Base-by-base conservation (phyloP, 2,888 invertebrate genomes). In the Drosophila silvestris region DNA sequence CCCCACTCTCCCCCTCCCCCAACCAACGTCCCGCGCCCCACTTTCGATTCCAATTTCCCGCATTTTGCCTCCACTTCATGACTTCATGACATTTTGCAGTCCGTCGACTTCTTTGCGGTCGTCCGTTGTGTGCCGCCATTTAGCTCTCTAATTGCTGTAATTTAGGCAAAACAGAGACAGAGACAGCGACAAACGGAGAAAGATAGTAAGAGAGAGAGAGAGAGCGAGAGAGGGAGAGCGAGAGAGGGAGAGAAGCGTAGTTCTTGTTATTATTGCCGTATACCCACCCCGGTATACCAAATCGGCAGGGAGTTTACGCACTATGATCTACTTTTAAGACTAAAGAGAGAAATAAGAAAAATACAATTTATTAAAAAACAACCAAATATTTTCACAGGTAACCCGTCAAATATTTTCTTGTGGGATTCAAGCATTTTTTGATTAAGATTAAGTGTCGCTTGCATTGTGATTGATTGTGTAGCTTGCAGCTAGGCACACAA, bases 111-210 rank as follows among this genome's bases (percentile, higher is more conserved):
- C 68, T 67, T 78, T 80, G 80, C 74, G 82, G 82, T 78, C 81
- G 68, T 75, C 71, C 79, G 77, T 81, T 81, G 58, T 77, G 54
- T 71, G 63, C 66, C 61, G 57, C 68, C 71, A 68, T 78, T 64
- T 72, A 64, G 61, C 62, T 77, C 70, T 81, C 70, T 83, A 83
- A 82, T 85, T 85, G 78, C 78, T 70, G 78, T 74, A 67, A 72
- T 78, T 82, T 60, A 66, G 37, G 44, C 41, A 56, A 60, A 52
- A 47, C 51, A 41, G 53, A 26, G 50, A 35, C 28, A n/a, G 50
- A 41, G 22, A 47, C 41, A 28, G 28, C 3, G 28, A 28, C 0
- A 14, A 12, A 30, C 12, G 4, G 16, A 32, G 14, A 19, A 0
- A 22, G n/a, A 30, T 5, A 35, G 12, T 28, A 14, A 52, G n/a